Base-by-base conservation (phyloP, 2,797 vertebrate genomes). In the Pipistrellus kuhlii region DNA sequence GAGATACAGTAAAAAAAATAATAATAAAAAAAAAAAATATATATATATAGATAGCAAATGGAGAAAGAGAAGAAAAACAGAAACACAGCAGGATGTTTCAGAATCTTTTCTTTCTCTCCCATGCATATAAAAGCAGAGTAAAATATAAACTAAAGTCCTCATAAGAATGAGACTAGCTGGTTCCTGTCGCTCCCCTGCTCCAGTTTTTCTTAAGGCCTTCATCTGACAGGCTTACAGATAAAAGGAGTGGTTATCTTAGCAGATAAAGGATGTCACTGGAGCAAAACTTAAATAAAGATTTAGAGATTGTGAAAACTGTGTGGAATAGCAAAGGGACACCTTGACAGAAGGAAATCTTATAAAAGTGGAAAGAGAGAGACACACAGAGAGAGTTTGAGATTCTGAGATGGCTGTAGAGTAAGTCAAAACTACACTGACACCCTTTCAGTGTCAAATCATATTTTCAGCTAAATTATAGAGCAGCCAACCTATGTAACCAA, bases 281-380 rank as follows among this genome's bases (percentile, higher is more conserved):
- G 95, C 62, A 96, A 95, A 96, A 86, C 71, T 94, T 94, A 93
- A 90, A 96, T 94, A 93, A 90, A 96, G 91, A 95, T 94, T 96
- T 85, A 86, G 78, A 93, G 91, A 93, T 85, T 73, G 77, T 86
- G 73, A 95, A 94, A 96, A 80, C 13, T 38, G 0, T 64, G 89
- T 80, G 53, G 69, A 91, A 87, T 44, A 53, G 81, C 68, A 94
- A 94, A 91, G 75, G 89, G 87, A 90, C 89, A 94, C 84, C 86
- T 87, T 91, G 94, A 94, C 69, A 95, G 85, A 93, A 90, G 62
- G 51, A 93, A 89, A 32, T n/a, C 76, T 44, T 72, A 90, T 18
- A 95, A 88, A 76, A 14, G 12, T 93, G 41, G 20, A 8, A 90
- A 83, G n/a, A 30, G 17, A 25, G 27, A 15, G 13, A 62, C 27